Evolutionary conservation across 2,888 invertebrate genomes (phyloP).

Genomic region (Drymonia ruficornis): DNA sequence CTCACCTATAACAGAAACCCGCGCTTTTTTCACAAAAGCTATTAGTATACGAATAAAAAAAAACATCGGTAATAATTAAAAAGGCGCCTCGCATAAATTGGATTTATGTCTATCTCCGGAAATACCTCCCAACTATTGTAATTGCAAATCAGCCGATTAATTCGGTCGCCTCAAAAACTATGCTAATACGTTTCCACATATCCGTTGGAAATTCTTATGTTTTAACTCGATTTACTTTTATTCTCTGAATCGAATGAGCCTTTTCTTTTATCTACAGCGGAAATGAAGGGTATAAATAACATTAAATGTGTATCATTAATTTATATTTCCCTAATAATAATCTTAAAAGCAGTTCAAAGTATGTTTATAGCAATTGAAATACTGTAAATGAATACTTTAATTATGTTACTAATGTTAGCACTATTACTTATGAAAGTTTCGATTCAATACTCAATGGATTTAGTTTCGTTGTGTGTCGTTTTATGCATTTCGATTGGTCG

Average conservation of each 20-base stretch:
- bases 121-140: slow-evolving; percentile 53
- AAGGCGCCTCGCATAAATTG: slow-evolving; percentile 40
- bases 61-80: slow-evolving; percentile 46
- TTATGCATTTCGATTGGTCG: slow-evolving; percentile 23
- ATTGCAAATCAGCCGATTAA: slow-evolving; percentile 42
- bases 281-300: slow-evolving; percentile 35
- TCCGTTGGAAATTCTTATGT: slow-evolving; percentile 40
- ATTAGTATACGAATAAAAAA: slow-evolving; percentile 58
- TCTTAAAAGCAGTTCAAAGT: too few relatives aligned
- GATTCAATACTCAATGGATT: slow-evolving; percentile 12
- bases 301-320: slow-evolving; percentile 5
- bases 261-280: slow-evolving; percentile 56
- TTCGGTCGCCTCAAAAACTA: slow-evolving; percentile 25
- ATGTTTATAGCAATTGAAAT: too few relatives aligned
- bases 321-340: too few relatives aligned
- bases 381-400: too few relatives aligned
- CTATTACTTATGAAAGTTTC: slow-evolving; percentile 24
- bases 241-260: slow-evolving; percentile 35
- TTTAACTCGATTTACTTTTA: slow-evolving; percentile 27
- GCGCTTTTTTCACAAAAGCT: slow-evolving; percentile 47
- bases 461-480: slow-evolving; percentile 4
- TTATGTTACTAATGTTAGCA: too few relatives aligned
- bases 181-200: slow-evolving; percentile 36
- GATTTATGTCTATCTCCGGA: slow-evolving; percentile 51
- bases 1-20: slow-evolving; percentile 20